These are phyloP conservation scores for Protomyctophum bolini DNA, from an alignment of 2,113 vertebrate genomes.

Conservation along the genomic window DNA sequence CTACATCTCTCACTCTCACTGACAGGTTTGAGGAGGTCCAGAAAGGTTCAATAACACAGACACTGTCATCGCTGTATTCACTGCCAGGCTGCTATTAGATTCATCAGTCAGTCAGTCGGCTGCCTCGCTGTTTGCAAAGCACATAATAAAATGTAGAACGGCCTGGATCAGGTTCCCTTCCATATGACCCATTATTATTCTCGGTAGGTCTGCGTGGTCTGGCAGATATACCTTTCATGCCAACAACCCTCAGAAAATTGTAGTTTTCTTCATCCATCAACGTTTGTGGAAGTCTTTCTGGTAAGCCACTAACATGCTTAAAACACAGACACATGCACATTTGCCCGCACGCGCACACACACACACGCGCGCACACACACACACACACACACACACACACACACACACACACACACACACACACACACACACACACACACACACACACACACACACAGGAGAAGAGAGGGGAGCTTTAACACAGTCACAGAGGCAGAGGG, in stretches of 20 bases:
- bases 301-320: slow-evolving; percentile 39
- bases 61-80: background rate
- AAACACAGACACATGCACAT: background rate
- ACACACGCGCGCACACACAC: too few relatives aligned
- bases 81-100: background rate
- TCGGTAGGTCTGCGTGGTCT: slow-evolving; percentile 5
- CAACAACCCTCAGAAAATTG: background rate
- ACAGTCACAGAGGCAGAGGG: slow-evolving; percentile 39
- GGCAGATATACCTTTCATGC: background rate
- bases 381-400: too few relatives aligned
- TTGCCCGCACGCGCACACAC: too few relatives aligned
- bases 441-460: slow-evolving; percentile 13
- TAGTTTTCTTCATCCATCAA: slow-evolving; percentile 27
- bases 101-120: background rate
- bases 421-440: too few relatives aligned
- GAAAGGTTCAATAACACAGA: background rate
- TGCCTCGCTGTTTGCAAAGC: background rate
- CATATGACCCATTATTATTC: background rate
- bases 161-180: slow-evolving; percentile 13
- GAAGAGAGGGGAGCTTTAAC: slow-evolving; percentile 30
- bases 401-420: too few relatives aligned
- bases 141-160: background rate
- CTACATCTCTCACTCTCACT: background rate
- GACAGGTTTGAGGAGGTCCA: background rate
- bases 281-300: slow-evolving; percentile 35